phyloP scores from a whole-genome alignment of 2,888 invertebrate genomes.

The Aphrophora alni region DNA sequence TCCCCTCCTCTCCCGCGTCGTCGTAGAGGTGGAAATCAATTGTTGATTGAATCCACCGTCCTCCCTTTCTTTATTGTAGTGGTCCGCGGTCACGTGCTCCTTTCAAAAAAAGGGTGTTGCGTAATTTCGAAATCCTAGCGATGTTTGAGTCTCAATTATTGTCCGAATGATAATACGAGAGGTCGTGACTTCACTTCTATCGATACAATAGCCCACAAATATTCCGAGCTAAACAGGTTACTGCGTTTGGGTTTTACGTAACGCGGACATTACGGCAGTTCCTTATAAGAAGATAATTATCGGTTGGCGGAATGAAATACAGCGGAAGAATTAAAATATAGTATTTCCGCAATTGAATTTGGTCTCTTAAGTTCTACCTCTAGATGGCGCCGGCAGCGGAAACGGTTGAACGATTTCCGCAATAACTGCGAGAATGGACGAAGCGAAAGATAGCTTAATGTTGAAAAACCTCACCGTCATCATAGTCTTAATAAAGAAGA shows the following conservation, averaged over 20 bases:
- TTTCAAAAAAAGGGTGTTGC: too few relatives aligned
- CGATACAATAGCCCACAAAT: too few relatives aligned
- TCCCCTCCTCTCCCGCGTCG: too few relatives aligned
- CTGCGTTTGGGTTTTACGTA: too few relatives aligned
- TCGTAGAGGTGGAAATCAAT: too few relatives aligned
- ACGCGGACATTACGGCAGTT: not conserved
- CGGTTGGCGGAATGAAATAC: not conserved
- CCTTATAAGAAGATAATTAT: not conserved
- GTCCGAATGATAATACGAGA: not conserved
- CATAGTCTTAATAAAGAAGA: too few relatives aligned
- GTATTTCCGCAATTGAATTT: not conserved
- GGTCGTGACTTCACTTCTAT: not conserved
- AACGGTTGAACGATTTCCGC: not conserved
- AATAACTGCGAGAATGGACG: too few relatives aligned
- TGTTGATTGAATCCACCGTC: not conserved
- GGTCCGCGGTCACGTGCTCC: too few relatives aligned
- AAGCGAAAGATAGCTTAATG: too few relatives aligned
- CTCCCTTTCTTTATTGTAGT: too few relatives aligned
- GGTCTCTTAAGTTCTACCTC: not conserved
- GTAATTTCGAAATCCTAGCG: not conserved
- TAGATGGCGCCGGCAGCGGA: not conserved
- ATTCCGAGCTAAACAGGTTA: not conserved
- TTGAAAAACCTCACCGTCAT: too few relatives aligned
- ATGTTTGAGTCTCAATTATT: not conserved
- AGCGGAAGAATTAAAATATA: not conserved